Evolutionary conservation across 2,888 invertebrate species (phyloP).

Genomic region (Nomada hirtipes): DNA sequence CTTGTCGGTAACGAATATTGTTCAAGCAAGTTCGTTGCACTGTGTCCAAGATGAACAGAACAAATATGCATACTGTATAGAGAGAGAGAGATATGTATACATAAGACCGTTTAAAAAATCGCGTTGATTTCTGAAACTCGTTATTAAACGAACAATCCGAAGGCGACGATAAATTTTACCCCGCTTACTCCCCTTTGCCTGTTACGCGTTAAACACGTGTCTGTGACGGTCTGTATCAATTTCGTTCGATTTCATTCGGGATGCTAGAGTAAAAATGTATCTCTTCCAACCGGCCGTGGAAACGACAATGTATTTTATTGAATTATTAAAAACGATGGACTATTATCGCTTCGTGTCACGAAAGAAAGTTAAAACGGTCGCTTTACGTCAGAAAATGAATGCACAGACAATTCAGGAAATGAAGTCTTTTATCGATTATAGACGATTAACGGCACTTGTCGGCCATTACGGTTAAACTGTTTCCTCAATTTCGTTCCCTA

Average conservation of each 20-base stretch:
- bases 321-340: slow-evolving; percentile 26
- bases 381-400: slow-evolving; percentile 27
- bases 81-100: not conserved
- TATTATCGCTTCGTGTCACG: not conserved
- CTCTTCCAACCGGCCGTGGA: not conserved
- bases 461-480: not conserved
- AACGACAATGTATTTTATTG: slow-evolving; percentile 19
- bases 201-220: not conserved
- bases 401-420: slow-evolving; percentile 25
- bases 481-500: not conserved
- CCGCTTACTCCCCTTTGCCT: not conserved
- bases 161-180: not conserved
- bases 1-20: slow-evolving; percentile 1
- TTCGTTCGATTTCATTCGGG: slow-evolving; percentile 1
- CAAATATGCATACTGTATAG: not conserved
- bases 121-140: slow-evolving; percentile 22
- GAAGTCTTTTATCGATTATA: slow-evolving; percentile 24
- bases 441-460: not conserved
- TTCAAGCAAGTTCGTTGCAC: not conserved
- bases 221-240: slow-evolving; percentile 9
- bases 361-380: not conserved
- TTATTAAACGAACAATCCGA: slow-evolving; percentile 15
- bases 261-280: not conserved
- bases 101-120: not conserved
- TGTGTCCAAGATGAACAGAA: not conserved